phyloP scores from a whole-genome alignment of 2,797 vertebrate species.

The Paramormyrops hopkinsi region DNA sequence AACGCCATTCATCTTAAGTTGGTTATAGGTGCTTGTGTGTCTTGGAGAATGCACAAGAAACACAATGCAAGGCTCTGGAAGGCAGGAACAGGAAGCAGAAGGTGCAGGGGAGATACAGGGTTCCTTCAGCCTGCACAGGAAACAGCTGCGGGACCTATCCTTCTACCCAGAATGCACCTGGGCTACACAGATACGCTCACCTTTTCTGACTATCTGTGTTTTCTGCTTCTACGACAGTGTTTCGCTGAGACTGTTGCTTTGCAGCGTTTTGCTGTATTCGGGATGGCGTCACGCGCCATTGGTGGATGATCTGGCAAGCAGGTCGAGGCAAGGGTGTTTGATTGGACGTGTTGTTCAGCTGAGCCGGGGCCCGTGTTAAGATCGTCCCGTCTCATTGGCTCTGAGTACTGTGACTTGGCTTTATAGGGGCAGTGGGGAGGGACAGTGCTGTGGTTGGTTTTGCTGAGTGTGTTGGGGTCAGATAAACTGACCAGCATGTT shows the following conservation, averaged over 20 bases:
- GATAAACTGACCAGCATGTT: not conserved
- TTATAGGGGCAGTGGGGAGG: not conserved
- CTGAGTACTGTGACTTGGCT: not conserved
- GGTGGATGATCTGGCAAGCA: not conserved
- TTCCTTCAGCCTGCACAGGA: conserved; percentile 60
- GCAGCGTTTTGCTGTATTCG: not conserved
- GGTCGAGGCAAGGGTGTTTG: not conserved
- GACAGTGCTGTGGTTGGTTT: not conserved
- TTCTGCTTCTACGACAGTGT: conserved; percentile 15
- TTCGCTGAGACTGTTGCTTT: conserved; percentile 4
- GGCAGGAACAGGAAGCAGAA: conserved; percentile 43
- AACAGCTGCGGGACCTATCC: conserved; percentile 66
- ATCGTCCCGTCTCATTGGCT: not conserved
- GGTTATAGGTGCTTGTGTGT: not conserved
- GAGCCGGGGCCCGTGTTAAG: not conserved
- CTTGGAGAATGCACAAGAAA: not conserved
- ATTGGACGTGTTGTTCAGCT: not conserved
- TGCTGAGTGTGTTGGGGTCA: not conserved
- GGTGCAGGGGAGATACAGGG: conserved; percentile 50
- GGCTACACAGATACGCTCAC: conserved; percentile 50
- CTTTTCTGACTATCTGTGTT: conserved; percentile 37
- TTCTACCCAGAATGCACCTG: conserved; percentile 54
- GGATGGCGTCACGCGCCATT: not conserved
- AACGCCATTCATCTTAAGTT: not conserved
- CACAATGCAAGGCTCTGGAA: not conserved